Evolutionary conservation across 2,113 vertebrate genomes (phyloP).

Genomic region (Xenopus laevis): DNA sequence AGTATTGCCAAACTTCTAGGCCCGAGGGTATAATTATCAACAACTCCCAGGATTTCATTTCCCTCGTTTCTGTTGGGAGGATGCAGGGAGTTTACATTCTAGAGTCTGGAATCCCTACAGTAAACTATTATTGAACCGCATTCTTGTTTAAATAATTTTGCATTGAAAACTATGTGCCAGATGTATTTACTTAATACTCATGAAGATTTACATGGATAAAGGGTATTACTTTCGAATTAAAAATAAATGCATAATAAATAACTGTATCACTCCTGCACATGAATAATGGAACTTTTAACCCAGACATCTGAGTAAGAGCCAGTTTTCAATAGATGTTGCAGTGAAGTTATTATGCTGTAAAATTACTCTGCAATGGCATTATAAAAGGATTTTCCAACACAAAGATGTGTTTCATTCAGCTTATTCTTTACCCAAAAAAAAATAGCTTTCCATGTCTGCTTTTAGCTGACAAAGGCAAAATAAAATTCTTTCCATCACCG

Average conservation of each 20-base stretch:
- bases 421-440: slow-evolving; percentile 37
- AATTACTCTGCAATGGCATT: slow-evolving; percentile 27
- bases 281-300: slow-evolving; percentile 57
- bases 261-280: slow-evolving; percentile 44
- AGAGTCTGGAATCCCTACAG: too few species aligned
- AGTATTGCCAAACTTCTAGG: too few species aligned
- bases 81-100: too few species aligned
- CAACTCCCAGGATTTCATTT: too few species aligned
- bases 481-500: slow-evolving; percentile 20
- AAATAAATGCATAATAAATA: slow-evolving; percentile 54
- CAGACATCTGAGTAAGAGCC: slow-evolving; percentile 48
- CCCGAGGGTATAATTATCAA: too few species aligned
- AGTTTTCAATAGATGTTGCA: slow-evolving; percentile 49
- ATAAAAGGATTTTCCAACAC: slow-evolving; percentile 43
- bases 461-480: slow-evolving; percentile 37
- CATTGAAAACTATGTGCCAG: slow-evolving; percentile 43
- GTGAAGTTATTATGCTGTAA: slow-evolving; percentile 48
- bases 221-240: slow-evolving; percentile 51
- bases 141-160: too few species aligned
- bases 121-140: too few species aligned
- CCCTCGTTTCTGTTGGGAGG: too few species aligned
- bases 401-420: slow-evolving; percentile 38
- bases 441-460: slow-evolving; percentile 35
- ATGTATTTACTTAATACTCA: slow-evolving; percentile 47
- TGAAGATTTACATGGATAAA: slow-evolving; percentile 47